Conservation (phyloP, 2,113 vertebrate species). For the Paramisgurnus dabryanus region DNA sequence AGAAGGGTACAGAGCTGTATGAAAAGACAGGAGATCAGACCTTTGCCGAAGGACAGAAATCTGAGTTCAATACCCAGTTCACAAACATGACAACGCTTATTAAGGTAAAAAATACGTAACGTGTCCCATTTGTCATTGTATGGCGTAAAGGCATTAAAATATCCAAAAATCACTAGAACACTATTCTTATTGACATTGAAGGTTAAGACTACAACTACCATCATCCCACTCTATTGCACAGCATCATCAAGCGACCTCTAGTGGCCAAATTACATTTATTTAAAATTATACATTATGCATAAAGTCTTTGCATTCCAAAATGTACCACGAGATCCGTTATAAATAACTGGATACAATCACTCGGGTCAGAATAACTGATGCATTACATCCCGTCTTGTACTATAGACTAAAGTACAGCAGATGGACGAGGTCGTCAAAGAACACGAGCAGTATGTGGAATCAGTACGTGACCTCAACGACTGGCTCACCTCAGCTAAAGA, state of each 20-base stretch:
- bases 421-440: slow-evolving; percentile 88
- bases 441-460: slow-evolving; percentile 88
- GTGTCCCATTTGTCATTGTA: no score
- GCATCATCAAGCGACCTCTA: no score
- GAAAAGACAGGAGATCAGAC: slow-evolving; percentile 84
- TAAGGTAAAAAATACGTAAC: slow-evolving; percentile 74
- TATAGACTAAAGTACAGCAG: slow-evolving; percentile 88
- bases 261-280: no score
- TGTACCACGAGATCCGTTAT: no score
- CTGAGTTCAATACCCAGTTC: slow-evolving; percentile 85
- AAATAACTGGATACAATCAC: no score
- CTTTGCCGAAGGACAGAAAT: slow-evolving; percentile 80
- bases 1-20: slow-evolving; percentile 82
- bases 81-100: slow-evolving; percentile 85
- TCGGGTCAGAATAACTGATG: background rate
- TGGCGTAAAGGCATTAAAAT: no score
- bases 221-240: no score
- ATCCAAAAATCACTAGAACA: no score
- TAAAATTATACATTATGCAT: no score
- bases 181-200: no score
- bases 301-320: no score
- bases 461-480: slow-evolving; percentile 91
- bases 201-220: no score
- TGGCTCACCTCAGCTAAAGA: slow-evolving; percentile 96
- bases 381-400: slow-evolving; percentile 24